Base-by-base conservation (phyloP, 1,140 invertebrate genomes). In the Drosophila arawakana region DNA sequence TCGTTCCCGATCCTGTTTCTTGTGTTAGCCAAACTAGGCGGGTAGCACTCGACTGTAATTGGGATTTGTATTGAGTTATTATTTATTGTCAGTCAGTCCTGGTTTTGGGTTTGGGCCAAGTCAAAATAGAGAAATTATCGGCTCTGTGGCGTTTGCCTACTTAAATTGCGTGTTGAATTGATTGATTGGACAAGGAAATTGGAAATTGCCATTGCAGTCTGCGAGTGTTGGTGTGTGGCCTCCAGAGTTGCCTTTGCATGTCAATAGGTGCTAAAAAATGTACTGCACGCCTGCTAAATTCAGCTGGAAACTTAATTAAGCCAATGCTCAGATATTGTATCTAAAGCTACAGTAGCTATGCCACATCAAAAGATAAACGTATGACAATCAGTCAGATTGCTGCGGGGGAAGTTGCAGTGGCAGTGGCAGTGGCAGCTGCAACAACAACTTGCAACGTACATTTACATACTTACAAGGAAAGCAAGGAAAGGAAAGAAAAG, bases 1-100 rank as follows among this genome's bases (percentile, higher is more conserved):
- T 54, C 67, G 25, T 30, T 30, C 25, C 4, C 25, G 25, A 30
- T 50, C 50, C 61, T 68, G 57, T 46, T 35, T 79, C 10, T 44
- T 68, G 58, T 50, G 61, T 50, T 58, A 65, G 49, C 65, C 67
- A 57, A 50, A 49, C 84, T 34, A 83, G 80, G 80, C 82, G 88
- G 88, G 88, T 90, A 88, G 88, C 82, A 83, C 81, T 88, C 77
- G 75, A 63, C 77, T 63, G 80, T 90, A 91, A 90, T 90, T 90
- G 75, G 88, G 88, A 91, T 90, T 90, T 88, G 82, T 90, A 90
- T 90, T 90, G 88, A 90, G 88, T 86, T 90, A 90, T 90, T 90
- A 90, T 91, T 86, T 90, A 88, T 90, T 84, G 85, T 76, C 78
- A 74, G 71, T 68, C 47, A 30, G 25, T 30, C 35, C 39, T n/a